These are phyloP conservation scores for Megaustenia siamemsis DNA, from an alignment of 2,888 invertebrate species.

Conservation along the genomic window DNA sequence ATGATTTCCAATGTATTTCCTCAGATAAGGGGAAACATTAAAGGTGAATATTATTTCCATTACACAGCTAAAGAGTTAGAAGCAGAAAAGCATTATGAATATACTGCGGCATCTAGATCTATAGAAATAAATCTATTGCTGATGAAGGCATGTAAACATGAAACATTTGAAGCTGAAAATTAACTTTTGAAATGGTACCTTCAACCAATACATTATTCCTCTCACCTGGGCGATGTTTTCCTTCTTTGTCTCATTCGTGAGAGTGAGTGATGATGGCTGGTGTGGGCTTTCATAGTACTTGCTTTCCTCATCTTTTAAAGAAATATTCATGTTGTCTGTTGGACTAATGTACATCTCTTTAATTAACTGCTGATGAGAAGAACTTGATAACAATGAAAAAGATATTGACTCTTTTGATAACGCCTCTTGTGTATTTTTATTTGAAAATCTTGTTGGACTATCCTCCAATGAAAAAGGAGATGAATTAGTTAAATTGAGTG, in stretches of 20 bases:
- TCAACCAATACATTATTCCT: conserved; percentile 2
- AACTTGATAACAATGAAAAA: background rate
- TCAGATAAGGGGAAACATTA: no score
- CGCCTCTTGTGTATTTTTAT: background rate
- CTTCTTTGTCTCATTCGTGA: background rate
- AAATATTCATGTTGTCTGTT: conserved; percentile 68
- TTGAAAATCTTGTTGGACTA: no score
- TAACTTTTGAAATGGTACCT: conserved; percentile 17
- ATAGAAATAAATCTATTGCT: background rate
- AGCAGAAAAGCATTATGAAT: no score
- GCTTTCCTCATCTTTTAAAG: conserved; percentile 59
- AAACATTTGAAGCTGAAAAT: conserved; percentile 5
- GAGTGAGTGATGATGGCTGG: background rate
- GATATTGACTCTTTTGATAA: background rate
- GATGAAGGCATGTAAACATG: background rate
- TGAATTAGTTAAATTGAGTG: background rate
- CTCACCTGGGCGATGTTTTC: conserved; percentile 35
- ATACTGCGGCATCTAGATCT: no score
- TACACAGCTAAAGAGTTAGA: no score
- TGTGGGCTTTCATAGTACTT: background rate
- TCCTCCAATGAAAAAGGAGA: background rate
- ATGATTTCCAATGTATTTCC: no score
- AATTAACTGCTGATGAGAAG: background rate
- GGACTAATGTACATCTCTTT: conserved; percentile 67
- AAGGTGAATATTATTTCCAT: no score